Conservation (phyloP, 2,888 invertebrate genomes). For the Labia minor region DNA sequence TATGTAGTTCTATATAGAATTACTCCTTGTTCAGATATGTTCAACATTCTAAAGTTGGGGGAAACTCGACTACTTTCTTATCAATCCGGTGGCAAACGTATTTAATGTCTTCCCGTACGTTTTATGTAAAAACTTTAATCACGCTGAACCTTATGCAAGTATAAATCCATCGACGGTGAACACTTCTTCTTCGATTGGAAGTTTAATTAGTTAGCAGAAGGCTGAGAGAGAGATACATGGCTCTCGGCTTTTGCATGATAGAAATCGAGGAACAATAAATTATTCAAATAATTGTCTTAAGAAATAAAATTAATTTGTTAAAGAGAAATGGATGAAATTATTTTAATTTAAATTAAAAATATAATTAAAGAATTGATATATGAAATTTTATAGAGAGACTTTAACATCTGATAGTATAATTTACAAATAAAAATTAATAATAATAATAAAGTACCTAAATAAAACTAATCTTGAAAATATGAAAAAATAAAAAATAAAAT, state of each 20-base stretch:
- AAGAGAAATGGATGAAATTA: too few relatives aligned
- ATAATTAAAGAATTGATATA: too few relatives aligned
- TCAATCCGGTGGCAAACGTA: background rate
- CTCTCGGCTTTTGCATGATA: background rate
- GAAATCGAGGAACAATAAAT: background rate
- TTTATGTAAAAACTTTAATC: background rate
- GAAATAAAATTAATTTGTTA: background rate
- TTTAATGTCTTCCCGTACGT: background rate
- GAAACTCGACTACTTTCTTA: background rate
- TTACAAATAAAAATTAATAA: too few relatives aligned
- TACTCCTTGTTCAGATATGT: too few relatives aligned
- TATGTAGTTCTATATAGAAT: too few relatives aligned
- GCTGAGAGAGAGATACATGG: background rate
- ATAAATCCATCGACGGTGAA: background rate
- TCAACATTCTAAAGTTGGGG: background rate
- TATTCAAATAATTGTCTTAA: background rate
- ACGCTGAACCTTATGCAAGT: background rate
- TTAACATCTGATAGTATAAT: too few relatives aligned
- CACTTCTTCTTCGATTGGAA: slow-evolving; percentile 3
- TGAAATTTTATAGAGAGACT: too few relatives aligned
- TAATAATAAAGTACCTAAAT: too few relatives aligned
- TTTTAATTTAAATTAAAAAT: too few relatives aligned
- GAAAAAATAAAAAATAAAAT: too few relatives aligned
- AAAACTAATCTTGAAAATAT: too few relatives aligned
- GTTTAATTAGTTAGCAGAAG: slow-evolving; percentile 6